Conservation (phyloP, 1,140 invertebrate species). For the Ceratitis capitata region DNA sequence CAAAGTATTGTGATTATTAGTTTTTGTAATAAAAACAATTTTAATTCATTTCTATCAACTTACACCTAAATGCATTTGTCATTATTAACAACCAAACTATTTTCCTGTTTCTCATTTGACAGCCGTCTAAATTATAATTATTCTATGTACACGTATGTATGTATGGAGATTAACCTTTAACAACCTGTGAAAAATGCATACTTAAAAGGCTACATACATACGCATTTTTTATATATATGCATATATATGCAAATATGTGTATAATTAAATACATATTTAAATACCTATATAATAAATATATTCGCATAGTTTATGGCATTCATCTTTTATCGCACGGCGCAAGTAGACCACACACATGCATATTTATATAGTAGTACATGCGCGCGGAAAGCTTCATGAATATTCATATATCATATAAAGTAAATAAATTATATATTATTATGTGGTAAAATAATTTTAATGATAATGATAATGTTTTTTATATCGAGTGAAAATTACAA, state of each 20-base stretch:
- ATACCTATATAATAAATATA: not conserved
- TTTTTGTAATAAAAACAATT: not conserved
- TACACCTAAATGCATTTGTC: not conserved
- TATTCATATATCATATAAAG: too few relatives aligned
- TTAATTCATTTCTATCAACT: not conserved
- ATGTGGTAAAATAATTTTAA: not conserved
- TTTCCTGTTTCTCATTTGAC: not conserved
- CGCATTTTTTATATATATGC: not conserved
- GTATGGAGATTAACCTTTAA: not conserved
- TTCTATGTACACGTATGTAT: not conserved
- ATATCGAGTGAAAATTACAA: not conserved
- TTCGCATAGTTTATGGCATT: too few relatives aligned
- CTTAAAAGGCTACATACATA: not conserved
- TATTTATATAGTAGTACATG: too few relatives aligned
- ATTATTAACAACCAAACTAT: not conserved
- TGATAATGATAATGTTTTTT: not conserved
- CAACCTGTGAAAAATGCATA: not conserved
- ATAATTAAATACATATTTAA: not conserved
- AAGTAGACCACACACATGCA: not conserved
- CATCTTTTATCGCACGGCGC: not conserved
- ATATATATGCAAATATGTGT: not conserved
- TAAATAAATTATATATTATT: not conserved
- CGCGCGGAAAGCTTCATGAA: not conserved
- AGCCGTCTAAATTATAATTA: slow-evolving; percentile 3
- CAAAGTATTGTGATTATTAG: not conserved